Evolutionary conservation across 1,140 invertebrate species (phyloP).

Genomic region (Apocrypta bakeri): DNA sequence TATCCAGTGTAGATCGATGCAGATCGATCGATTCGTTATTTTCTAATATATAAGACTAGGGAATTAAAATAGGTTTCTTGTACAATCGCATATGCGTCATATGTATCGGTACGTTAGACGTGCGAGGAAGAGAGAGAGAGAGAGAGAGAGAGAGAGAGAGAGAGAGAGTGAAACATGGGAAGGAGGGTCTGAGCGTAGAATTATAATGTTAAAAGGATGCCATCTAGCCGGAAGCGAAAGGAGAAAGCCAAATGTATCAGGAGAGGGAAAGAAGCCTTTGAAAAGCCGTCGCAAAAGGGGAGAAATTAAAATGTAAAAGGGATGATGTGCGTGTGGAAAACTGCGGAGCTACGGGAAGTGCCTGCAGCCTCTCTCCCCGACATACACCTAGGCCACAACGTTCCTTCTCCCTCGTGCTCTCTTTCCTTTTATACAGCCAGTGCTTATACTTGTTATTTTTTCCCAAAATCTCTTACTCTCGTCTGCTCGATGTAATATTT

Average conservation of each 20-base stretch:
- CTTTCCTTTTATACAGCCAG: not conserved
- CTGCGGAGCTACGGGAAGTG: conserved; percentile 51
- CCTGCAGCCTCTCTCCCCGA: conserved; percentile 17
- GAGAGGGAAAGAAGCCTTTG: conserved; percentile 58
- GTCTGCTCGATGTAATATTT: too few species aligned
- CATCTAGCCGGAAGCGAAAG: conserved; percentile 54
- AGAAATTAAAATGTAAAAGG: conserved; percentile 74
- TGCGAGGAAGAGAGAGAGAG: too few species aligned
- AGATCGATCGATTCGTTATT: too few species aligned
- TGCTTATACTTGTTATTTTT: not conserved
- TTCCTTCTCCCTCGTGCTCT: conserved; percentile 8
- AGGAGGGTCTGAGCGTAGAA: conserved; percentile 53
- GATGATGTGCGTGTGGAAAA: conserved; percentile 69
- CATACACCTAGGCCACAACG: conserved; percentile 5
- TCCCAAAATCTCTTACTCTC: too few species aligned
- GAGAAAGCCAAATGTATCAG: not conserved
- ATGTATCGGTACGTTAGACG: too few species aligned
- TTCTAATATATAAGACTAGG: too few species aligned
- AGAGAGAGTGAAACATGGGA: not conserved
- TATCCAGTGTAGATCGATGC: too few species aligned
- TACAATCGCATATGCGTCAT: too few species aligned
- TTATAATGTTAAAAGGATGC: conserved; percentile 72
- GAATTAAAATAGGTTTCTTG: too few species aligned
- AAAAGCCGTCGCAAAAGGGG: conserved; percentile 68
- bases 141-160: not conserved